Base-by-base conservation (phyloP, 1,140 invertebrate genomes). In the Leptinotarsa texana region DNA sequence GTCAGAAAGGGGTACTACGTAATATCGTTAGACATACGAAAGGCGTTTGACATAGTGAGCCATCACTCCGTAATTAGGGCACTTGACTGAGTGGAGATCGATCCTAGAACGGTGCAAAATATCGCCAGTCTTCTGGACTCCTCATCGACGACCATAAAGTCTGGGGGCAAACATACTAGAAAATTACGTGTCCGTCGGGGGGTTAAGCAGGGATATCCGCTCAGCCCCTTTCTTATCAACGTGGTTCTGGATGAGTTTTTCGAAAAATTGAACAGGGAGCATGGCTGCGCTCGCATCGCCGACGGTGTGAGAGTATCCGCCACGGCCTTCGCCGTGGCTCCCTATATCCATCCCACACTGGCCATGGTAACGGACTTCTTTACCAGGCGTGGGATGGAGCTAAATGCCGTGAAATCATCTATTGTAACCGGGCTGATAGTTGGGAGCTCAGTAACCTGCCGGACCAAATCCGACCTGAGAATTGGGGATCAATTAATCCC, bases 241-340 rank as follows among this genome's bases (percentile, higher is more conserved):
- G 63, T 86, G 47, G 84, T 85, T 0, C 80, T 89, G 62, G 86
- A 89, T 65, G 76, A 83, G 3, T 69, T 86, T 0, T 72, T 88
- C 3, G 57, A 42, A 3, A 48, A 18, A 2, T 61, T 80, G 1
- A 69, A 77, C 17, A 17, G 33, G 17, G 11, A 1, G 0, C 27
- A 33, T 33, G 17, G 63, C 51, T 42, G 74, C 4, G 62, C 15
- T n/a, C 1, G 8, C 27, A 33, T 47, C 15, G 15, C 61, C 4
- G 18, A 57, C 1, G 18, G 18, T 13, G 27, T 15, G 4, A 13
- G 13, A 42, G 49, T n/a, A 2, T 13, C 70, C 2, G 66, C 62
- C 15, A 62, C 75, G 61, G 77, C 75, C 15, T 80, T 75, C 63
- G 75, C 73, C 4, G 78, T 1, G 27, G 27, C 27, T 1, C 6